phyloP scores from a whole-genome alignment of 2,888 invertebrate genomes.

The Caenorhabditis sp. region DNA sequence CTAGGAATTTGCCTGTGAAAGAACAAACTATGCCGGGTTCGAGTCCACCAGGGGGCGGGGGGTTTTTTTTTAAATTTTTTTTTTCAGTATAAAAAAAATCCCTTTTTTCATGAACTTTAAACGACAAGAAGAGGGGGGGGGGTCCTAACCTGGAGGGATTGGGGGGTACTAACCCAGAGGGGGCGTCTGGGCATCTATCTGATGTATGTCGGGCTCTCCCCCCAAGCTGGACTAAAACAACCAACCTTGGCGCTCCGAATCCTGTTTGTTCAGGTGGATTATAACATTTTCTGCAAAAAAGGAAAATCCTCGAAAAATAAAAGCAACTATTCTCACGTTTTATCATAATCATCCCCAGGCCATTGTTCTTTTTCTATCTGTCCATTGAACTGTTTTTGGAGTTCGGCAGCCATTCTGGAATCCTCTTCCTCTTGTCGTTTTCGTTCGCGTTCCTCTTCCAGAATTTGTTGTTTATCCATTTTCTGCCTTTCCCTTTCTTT shows the following conservation, averaged over 20 bases:
- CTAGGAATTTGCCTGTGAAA: too few relatives aligned
- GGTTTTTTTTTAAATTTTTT: too few relatives aligned
- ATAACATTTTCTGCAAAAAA: not conserved
- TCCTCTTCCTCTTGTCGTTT: conserved; percentile 2
- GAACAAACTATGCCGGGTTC: too few relatives aligned
- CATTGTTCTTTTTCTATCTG: not conserved
- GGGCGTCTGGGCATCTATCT: too few relatives aligned
- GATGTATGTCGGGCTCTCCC: too few relatives aligned
- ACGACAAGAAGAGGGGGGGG: too few relatives aligned
- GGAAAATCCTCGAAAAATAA: not conserved
- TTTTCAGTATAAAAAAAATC: too few relatives aligned
- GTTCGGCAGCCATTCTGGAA: not conserved
- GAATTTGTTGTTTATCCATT: not conserved
- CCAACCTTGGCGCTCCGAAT: not conserved
- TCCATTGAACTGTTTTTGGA: not conserved
- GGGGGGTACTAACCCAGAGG: too few relatives aligned
- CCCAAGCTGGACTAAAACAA: too few relatives aligned
- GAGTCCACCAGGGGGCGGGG: too few relatives aligned
- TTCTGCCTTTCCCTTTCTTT: not conserved
- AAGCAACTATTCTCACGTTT: not conserved
- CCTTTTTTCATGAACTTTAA: too few relatives aligned
- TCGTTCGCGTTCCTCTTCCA: not conserved
- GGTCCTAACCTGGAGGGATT: too few relatives aligned
- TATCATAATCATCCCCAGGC: conserved; percentile 1
- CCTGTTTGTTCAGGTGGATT: not conserved